phyloP scores from a whole-genome alignment of 2,113 vertebrate species.

The Octodon degus region DNA sequence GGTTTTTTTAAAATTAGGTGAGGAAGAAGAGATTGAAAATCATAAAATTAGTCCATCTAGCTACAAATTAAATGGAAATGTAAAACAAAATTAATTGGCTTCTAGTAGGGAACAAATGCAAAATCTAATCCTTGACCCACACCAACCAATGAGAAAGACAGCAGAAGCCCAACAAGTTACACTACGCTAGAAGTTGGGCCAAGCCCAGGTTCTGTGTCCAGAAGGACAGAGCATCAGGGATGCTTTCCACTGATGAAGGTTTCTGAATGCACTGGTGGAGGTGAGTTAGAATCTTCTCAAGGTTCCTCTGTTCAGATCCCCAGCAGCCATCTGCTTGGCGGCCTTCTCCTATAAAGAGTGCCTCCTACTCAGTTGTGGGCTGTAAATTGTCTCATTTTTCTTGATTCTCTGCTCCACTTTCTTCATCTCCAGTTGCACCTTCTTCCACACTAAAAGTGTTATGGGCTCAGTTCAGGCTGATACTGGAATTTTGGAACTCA shows the following conservation, averaged over 20 bases:
- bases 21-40: constrained; percentile 72
- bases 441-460: constrained; percentile 94
- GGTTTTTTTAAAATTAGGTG: constrained; percentile 68
- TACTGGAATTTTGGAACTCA: constrained; percentile 93
- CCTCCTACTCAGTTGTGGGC: constrained; percentile 84
- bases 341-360: constrained; percentile 52
- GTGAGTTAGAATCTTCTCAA: constrained; percentile 56
- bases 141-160: constrained; percentile 73
- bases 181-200: constrained; percentile 72
- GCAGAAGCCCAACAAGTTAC: constrained; percentile 68
- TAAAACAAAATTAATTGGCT: constrained; percentile 82
- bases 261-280: constrained; percentile 38
- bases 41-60: constrained; percentile 73
- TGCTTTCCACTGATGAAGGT: neutral
- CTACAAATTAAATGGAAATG: constrained; percentile 83
- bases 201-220: constrained; percentile 67
- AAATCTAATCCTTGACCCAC: constrained; percentile 77
- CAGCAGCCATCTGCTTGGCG: constrained; percentile 71
- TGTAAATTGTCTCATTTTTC: constrained; percentile 85
- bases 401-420: constrained; percentile 89
- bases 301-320: constrained; percentile 74
- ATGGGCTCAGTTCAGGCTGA: constrained; percentile 93
- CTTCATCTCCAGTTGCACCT: constrained; percentile 89
- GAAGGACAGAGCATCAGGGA: constrained; percentile 54
- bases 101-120: constrained; percentile 80